Conservation (phyloP, 2,797 vertebrate genomes). For the Sebastes minor region DNA sequence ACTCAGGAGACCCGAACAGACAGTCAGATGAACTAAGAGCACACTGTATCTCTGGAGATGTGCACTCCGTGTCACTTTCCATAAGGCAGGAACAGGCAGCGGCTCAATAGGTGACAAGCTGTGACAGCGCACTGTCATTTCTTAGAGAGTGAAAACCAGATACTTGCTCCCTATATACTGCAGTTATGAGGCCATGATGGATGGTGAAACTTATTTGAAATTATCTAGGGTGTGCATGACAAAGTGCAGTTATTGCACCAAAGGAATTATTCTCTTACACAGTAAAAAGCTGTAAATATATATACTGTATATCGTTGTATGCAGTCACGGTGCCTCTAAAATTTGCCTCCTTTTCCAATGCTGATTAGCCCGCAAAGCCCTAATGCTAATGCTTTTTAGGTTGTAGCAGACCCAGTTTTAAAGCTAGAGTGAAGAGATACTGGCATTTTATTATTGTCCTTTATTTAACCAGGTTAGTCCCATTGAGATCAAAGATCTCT, state of each 20-base stretch:
- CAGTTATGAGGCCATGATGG: not conserved
- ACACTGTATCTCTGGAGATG: conserved; percentile 24
- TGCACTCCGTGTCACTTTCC: conserved; percentile 38
- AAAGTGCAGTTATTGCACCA: not conserved
- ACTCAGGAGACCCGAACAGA: conserved; percentile 35
- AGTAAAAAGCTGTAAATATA: not conserved
- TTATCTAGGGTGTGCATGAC: not conserved
- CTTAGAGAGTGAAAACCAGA: not conserved
- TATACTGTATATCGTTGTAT: too few species aligned
- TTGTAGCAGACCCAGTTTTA: too few species aligned
- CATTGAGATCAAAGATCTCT: too few species aligned
- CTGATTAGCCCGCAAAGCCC: not conserved
- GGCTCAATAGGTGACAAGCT: conserved; percentile 20
- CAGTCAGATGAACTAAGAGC: conserved; percentile 37
- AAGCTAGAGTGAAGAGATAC: too few species aligned
- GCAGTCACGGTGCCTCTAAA: not conserved
- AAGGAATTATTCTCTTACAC: not conserved
- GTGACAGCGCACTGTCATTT: conserved; percentile 1
- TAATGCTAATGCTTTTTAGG: not conserved
- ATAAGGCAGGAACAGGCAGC: conserved; percentile 1
- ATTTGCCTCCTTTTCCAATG: not conserved
- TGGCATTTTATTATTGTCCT: too few species aligned
- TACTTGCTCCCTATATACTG: not conserved
- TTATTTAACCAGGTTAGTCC: too few species aligned
- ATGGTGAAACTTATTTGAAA: not conserved